Evolutionary conservation across 2,888 invertebrate genomes (phyloP).

Genomic region (Heliconius ismenius): DNA sequence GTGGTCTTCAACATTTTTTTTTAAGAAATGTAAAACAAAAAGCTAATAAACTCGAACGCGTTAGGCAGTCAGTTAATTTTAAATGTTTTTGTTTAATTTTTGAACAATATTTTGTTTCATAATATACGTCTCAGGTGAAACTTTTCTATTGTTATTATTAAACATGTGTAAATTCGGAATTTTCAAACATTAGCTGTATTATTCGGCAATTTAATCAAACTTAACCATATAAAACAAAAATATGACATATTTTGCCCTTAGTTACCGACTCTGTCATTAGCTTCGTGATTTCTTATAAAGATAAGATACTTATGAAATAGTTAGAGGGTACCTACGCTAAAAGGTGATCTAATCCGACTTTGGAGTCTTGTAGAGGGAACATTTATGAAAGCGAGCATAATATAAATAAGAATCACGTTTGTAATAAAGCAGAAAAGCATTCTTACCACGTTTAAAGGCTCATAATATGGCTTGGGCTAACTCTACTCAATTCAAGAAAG

Average conservation of each 20-base stretch:
- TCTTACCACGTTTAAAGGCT: conserved; percentile 76
- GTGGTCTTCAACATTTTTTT: not conserved
- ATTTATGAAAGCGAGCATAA: conserved; percentile 60
- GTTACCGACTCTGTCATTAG: conserved; percentile 39
- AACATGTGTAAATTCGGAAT: not conserved
- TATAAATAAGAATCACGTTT: conserved; percentile 82
- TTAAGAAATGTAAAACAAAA: no score
- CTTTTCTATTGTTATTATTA: not conserved
- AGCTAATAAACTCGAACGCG: not conserved
- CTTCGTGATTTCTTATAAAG: conserved; percentile 18
- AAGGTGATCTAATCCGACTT: conserved; percentile 72
- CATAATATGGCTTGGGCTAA: conserved; percentile 61
- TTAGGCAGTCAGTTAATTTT: not conserved
- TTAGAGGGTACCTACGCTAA: conserved; percentile 60
- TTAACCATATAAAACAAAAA: not conserved
- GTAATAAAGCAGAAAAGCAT: conserved; percentile 76
- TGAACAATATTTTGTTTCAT: no score
- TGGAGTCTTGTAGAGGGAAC: conserved; percentile 62
- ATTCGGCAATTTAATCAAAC: no score
- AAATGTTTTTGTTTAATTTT: no score
- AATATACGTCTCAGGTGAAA: not conserved
- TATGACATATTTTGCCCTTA: conserved; percentile 48
- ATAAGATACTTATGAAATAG: conserved; percentile 43
- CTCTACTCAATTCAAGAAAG: conserved; percentile 61
- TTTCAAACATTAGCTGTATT: no score